Evolutionary conservation across 2,888 invertebrate species (phyloP).

Genomic region (Argyra leucocephala): DNA sequence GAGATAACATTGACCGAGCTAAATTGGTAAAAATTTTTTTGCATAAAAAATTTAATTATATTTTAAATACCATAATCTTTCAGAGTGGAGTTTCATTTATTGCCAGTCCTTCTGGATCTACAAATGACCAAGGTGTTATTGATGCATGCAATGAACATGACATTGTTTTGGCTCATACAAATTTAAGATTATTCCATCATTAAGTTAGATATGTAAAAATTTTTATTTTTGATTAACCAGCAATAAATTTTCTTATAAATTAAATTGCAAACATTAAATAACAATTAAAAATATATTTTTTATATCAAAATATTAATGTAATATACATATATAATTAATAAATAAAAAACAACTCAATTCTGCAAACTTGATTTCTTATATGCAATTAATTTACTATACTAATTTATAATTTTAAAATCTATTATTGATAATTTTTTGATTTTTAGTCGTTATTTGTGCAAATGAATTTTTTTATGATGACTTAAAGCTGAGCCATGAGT

Average conservation of each 20-base stretch:
- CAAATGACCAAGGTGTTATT: conserved; percentile 81
- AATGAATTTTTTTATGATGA: conserved; percentile 10
- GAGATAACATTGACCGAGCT: conserved; percentile 93
- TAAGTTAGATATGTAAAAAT: conserved; percentile 38
- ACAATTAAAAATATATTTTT: too few species aligned
- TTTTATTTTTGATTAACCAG: neutral
- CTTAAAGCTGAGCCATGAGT: neutral
- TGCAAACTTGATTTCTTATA: too few species aligned
- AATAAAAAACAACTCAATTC: too few species aligned
- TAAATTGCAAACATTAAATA: too few species aligned
- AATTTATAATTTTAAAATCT: too few species aligned
- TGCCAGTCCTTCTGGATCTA: conserved; percentile 88
- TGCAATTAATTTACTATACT: too few species aligned
- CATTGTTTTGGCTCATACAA: conserved; percentile 80
- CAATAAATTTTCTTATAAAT: too few species aligned
- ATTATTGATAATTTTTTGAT: too few species aligned
- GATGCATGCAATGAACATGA: conserved; percentile 86
- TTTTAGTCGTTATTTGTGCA: neutral
- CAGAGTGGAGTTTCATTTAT: conserved; percentile 92
- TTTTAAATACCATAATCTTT: conserved; percentile 28
- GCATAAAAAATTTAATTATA: conserved; percentile 12
- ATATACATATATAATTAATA: too few species aligned
- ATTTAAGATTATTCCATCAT: conserved; percentile 88
- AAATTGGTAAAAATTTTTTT: conserved; percentile 64
- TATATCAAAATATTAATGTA: too few species aligned